Conservation (phyloP, 2,797 vertebrate genomes). For the Selene dorsalis region DNA sequence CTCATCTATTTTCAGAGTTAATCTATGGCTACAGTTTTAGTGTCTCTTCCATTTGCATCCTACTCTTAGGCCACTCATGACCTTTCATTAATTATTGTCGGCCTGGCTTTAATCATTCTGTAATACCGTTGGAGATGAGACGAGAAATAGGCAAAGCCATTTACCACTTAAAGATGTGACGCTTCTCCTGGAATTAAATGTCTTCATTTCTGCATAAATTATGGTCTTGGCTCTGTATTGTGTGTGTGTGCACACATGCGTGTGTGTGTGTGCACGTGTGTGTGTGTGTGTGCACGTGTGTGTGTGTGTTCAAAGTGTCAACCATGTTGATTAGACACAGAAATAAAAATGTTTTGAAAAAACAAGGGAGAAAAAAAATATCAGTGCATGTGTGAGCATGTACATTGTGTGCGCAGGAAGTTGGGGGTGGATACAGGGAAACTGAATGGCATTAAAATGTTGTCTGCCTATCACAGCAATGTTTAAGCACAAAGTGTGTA, state of each 20-base stretch:
- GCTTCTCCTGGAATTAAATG: conserved; percentile 79
- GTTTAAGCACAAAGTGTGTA: conserved; percentile 66
- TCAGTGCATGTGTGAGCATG: conserved; percentile 31
- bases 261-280: no score
- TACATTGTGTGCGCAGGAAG: conserved; percentile 42
- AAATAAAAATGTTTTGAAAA: conserved; percentile 68
- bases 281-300: background rate
- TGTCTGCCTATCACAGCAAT: conserved; percentile 65
- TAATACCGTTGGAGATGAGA: conserved; percentile 81
- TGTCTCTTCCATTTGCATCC: conserved; percentile 80
- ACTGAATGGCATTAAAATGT: conserved; percentile 67
- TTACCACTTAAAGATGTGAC: conserved; percentile 78
- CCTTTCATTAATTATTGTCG: conserved; percentile 88
- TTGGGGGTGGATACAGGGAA: conserved; percentile 52
- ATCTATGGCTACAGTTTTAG: conserved; percentile 82
- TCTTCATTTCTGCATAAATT: conserved; percentile 83
- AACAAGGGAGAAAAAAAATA: conserved; percentile 32
- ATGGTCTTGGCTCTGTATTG: conserved; percentile 60
- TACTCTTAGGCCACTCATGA: conserved; percentile 87
- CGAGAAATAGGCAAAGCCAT: conserved; percentile 78
- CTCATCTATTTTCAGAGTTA: conserved; percentile 79
- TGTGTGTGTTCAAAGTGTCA: conserved; percentile 68
- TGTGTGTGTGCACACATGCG: conserved; percentile 54
- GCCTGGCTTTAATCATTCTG: conserved; percentile 85
- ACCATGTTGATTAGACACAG: conserved; percentile 76